Conservation (phyloP, 2,888 invertebrate genomes). For the Campoplex nolae region DNA sequence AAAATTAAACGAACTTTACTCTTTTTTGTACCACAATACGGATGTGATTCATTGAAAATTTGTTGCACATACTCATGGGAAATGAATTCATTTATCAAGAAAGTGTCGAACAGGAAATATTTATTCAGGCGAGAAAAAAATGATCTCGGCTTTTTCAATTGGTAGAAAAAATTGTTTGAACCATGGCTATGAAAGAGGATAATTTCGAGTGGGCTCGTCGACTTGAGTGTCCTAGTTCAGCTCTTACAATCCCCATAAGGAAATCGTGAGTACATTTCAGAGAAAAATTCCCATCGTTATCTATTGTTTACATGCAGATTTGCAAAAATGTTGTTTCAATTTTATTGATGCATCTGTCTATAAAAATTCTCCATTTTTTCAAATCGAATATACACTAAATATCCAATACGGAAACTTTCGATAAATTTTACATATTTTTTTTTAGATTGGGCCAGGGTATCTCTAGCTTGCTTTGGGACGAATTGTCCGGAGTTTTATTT, state of each 20-base stretch:
- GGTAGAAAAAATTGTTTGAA: conserved; percentile 8
- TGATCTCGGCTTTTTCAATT: conserved; percentile 2
- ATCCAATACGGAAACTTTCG: neutral
- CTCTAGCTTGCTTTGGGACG: conserved; percentile 61
- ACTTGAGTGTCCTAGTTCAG: conserved; percentile 55
- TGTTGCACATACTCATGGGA: neutral
- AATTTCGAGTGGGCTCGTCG: conserved; percentile 60
- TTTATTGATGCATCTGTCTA: neutral
- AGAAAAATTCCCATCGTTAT: neutral
- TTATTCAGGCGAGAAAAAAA: neutral
- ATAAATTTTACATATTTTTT: neutral
- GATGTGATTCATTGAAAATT: neutral
- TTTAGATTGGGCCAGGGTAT: conserved; percentile 59
- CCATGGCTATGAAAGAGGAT: conserved; percentile 55
- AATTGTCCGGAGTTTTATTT: conserved; percentile 47
- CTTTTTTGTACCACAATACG: neutral
- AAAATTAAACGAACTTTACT: neutral
- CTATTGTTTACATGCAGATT: neutral
- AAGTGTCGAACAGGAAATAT: neutral
- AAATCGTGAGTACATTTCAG: conserved; percentile 53
- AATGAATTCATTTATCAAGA: neutral
- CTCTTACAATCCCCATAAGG: conserved; percentile 42
- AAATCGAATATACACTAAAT: neutral
- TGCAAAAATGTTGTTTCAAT: neutral
- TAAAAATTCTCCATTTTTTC: neutral